Evolutionary conservation across 2,888 invertebrate species (phyloP).

Genomic region (Xylophagus ater): DNA sequence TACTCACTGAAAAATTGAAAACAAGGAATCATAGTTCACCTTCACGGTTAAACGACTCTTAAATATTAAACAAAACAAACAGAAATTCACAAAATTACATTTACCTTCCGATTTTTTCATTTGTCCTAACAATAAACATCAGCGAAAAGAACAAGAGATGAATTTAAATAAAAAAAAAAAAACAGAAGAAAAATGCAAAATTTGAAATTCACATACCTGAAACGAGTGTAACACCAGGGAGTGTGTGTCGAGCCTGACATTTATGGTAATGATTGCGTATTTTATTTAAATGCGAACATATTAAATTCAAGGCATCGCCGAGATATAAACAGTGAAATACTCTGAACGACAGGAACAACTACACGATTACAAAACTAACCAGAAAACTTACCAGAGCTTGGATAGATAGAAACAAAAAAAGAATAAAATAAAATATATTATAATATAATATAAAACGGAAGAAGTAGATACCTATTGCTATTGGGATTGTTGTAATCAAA

Average conservation of each 20-base stretch:
- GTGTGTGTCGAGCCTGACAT: conserved; percentile 17
- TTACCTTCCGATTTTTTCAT: neutral
- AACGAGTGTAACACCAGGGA: conserved; percentile 18
- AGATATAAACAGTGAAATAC: no score
- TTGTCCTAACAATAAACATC: neutral
- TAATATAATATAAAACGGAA: no score
- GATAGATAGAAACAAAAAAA: no score
- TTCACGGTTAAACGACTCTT: conserved; percentile 1
- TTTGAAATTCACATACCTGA: conserved; percentile 1
- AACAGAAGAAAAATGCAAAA: conserved; percentile 1
- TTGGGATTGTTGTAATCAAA: no score
- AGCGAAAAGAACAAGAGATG: conserved; percentile 2
- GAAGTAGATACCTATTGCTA: no score
- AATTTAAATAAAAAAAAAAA: neutral
- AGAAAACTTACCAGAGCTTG: no score
- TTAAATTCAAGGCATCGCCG: conserved; percentile 3
- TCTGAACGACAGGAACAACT: no score
- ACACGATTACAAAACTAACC: no score
- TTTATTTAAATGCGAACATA: conserved; percentile 18
- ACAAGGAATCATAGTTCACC: conserved; percentile 12
- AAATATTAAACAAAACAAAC: neutral
- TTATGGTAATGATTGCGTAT: conserved; percentile 19
- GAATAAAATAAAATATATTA: no score
- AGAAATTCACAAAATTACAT: neutral
- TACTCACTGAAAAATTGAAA: no score